Evolutionary conservation across 2,797 vertebrate genomes (phyloP), one percentile per base, ranked within the genome.

Genomic region (Valencia hispanica): DNA sequence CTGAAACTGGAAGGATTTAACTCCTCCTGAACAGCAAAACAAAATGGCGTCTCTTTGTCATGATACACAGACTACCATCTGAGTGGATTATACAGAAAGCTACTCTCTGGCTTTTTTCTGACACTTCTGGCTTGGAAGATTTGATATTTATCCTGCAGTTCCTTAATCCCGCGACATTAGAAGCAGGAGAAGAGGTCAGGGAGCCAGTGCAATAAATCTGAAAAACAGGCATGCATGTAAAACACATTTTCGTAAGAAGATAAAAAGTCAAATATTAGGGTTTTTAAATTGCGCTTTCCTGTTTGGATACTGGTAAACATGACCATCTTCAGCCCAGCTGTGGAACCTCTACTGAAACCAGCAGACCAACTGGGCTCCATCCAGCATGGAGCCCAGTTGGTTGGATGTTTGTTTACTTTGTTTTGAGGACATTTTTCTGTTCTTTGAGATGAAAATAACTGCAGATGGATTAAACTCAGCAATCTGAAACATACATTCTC

Each of bases 131-230:
- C 18, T 72, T 30, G 32, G 41, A 57, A n/a, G 25, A 72, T 25
- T 14, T 1, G 17, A 72, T 22, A 72, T 72, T 72, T 72, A 18
- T 9, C 17, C 53, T 43, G 34, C 4, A 20, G 71, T 30, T 72
- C 36, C 18, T 72, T 72, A 59, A 72, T 72, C 71, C 18, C 39
- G 32, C 36, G 10, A 71, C 70, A 59, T 59, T 30, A 43, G 53
- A 32, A 73, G 27, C 51, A 72, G 34, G 30, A 15, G 25, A 55
- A 72, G 53, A 72, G 51, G 51, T 59, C 51, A 72, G 15, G 41
- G 22, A 5, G 22, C 12, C n/a, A 5, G n/a, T 30, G 71, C 50
- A 22, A 59, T 59, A 8, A 27, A 41, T 30, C 53, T 57, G 41
- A 57, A 72, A 41, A 30, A n/a, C 22, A 71, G 25, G 22, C 15